Evolutionary conservation across 1,140 invertebrate genomes (phyloP), one percentile per base, ranked within the genome.

Genomic region (Wasmannia auropunctata): DNA sequence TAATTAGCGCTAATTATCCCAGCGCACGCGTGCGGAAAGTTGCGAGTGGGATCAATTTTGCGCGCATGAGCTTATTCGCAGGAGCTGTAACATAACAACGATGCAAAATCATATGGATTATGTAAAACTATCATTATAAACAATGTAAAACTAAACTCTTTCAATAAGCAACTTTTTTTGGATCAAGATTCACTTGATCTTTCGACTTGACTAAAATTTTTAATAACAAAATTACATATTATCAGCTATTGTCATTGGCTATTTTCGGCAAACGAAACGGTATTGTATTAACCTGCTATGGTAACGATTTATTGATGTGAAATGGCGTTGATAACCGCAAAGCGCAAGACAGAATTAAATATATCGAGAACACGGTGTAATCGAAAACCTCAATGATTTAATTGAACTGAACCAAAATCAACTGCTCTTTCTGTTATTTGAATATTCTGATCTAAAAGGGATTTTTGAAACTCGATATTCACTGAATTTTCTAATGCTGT

Each of bases 1-100:
- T 74, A 85, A 89, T 89, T 89, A 89, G 80, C 67, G 87, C 85
- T 86, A 88, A 89, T 89, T 86, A 83, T 85, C 40, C 28, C 43
- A 14, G 34, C 54, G 83, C 58, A 63, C 46, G 70, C 56, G 34
- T 56, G 65, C 67, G 51, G 34, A 60, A 54, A 70, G 69, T 63
- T 76, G 54, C 72, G 46, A 10, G 28, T 7, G 46, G 6, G 51
- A 67, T 31, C 56, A 25, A 84, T 60, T 84, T 37, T 8, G 16
- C 28, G 4, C 19, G 37, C 6, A 37, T 31, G 67, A 58, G 19
- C n/a, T 34, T 40, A 70, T 81, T 40, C 31, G 3, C 5, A 43
- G 0, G 10, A 28, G 25, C 7, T 37, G 49, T 31, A 31, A 34
- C 3, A 46, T 69, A 49, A 16, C 22, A 40, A 72, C 25, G 16